These are phyloP conservation scores for Entomobrya proxima DNA, from an alignment of 2,888 invertebrate genomes.

Conservation along the genomic window DNA sequence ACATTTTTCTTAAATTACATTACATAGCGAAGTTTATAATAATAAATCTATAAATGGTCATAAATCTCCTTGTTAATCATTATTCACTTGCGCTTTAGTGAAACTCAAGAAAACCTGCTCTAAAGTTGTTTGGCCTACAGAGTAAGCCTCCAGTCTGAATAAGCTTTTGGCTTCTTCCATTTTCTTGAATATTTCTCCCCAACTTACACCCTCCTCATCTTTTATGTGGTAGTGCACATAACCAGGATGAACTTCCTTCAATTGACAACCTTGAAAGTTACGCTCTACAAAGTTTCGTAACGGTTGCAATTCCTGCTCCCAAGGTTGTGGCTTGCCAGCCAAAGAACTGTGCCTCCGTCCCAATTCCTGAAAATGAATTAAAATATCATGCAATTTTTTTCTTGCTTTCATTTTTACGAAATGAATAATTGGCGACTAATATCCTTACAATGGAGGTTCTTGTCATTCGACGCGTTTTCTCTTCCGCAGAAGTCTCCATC, in stretches of 20 bases:
- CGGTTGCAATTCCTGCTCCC: slow-evolving; percentile 74
- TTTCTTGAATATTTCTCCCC: slow-evolving; percentile 84
- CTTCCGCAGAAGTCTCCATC: slow-evolving; percentile 84
- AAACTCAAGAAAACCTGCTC: slow-evolving; percentile 79
- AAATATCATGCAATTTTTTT: neutral
- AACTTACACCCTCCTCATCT: slow-evolving; percentile 78
- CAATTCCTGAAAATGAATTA: slow-evolving; percentile 49
- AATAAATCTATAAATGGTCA: too few species aligned
- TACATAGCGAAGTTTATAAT: too few species aligned
- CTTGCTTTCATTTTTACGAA: neutral
- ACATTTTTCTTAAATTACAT: too few species aligned
- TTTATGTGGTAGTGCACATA: slow-evolving; percentile 79
- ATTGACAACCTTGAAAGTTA: slow-evolving; percentile 74
- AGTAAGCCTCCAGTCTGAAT: slow-evolving; percentile 85
- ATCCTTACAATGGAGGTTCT: slow-evolving; percentile 79
- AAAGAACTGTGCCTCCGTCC: slow-evolving; percentile 62
- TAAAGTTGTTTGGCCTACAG: slow-evolving; percentile 81
- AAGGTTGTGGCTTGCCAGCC: slow-evolving; percentile 58
- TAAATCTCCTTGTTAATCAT: slow-evolving; percentile 19
- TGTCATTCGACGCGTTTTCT: slow-evolving; percentile 79
- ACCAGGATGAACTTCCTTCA: slow-evolving; percentile 75
- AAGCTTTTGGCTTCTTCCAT: slow-evolving; percentile 78
- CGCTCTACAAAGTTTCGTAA: slow-evolving; percentile 73
- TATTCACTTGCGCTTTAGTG: slow-evolving; percentile 75
- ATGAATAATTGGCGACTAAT: slow-evolving; percentile 77